Evolutionary conservation across 2,888 invertebrate species (phyloP).

Genomic region (Lepidochitona cinerea): DNA sequence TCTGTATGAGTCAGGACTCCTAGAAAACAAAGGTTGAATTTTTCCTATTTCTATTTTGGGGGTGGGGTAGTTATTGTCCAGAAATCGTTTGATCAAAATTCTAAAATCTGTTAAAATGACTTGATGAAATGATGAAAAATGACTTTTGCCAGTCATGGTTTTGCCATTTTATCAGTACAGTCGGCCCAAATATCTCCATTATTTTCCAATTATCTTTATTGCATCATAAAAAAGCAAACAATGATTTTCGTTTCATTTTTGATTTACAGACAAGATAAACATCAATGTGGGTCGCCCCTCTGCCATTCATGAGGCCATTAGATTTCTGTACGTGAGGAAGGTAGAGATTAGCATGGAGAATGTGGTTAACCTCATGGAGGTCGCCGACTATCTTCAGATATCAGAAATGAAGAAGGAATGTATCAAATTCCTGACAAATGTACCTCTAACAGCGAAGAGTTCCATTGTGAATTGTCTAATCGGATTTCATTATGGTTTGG

Average conservation of each 20-base stretch:
- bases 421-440: constrained; percentile 36
- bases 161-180: too few relatives aligned
- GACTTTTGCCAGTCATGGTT: too few relatives aligned
- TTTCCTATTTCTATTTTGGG: too few relatives aligned
- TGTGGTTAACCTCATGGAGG: constrained; percentile 45
- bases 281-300: constrained; percentile 39
- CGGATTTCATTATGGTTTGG: constrained; percentile 51
- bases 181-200: too few relatives aligned
- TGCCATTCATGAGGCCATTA: constrained; percentile 45
- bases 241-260: too few relatives aligned
- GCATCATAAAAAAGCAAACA: too few relatives aligned
- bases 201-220: too few relatives aligned
- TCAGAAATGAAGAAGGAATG: constrained; percentile 45
- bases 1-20: constrained; percentile 51
- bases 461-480: constrained; percentile 48
- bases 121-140: too few relatives aligned
- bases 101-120: too few relatives aligned
- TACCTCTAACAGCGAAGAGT: constrained; percentile 42
- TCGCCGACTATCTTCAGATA: constrained; percentile 56
- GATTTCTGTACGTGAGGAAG: constrained; percentile 47
- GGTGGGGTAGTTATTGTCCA: too few relatives aligned
- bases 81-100: too few relatives aligned
- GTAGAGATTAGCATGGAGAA: constrained; percentile 37
- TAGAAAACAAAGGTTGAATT: constrained; percentile 48
- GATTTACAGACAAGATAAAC: constrained; percentile 41